Base-by-base conservation (phyloP, 2,888 invertebrate genomes). In the Pasiphila rectangulata region DNA sequence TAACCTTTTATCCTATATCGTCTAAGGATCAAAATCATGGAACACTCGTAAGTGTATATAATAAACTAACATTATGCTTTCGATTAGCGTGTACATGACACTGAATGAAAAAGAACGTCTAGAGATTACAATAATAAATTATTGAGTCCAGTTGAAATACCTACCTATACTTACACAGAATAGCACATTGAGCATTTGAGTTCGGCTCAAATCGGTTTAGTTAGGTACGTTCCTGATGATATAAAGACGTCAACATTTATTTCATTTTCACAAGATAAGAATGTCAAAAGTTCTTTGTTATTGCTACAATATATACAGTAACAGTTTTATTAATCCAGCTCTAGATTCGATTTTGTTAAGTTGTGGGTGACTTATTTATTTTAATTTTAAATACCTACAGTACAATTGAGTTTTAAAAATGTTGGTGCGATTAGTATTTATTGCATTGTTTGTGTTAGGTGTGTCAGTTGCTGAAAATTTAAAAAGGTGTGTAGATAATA, bases 241-340 rank as follows among this genome's bases (percentile, higher is more conserved):
- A 59, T 50, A 54, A 57, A 60, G 61, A 74, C 69, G 79, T 83
- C 81, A 81, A 73, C 75, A 76, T 69, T 74, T 63, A 27, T 72
- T 1, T 19, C 72, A 69, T 64, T 56, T 56, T 61, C 55, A 47
- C 53, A 54, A 52, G 83, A 83, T 83, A 83, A 81, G 67, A 65
- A 61, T 69, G 72, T 78, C 77, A 75, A 76, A 75, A 69, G 75
- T 69, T 69, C 69, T 70, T 62, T 52, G 68, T 56, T 62, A 63
- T 44, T 27, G 13, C 5, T 5, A 13, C 6, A 38, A 15, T 42
- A 27, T 23, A 19, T 19, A 15, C 34, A 19, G 25, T 19, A 9
- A 17, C 12, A 27, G 7, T 13, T n/a, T 36, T 23, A 15, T 21
- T 38, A 9, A 10, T 21, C 6, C 37, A 13, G 34, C 10, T 24